These are phyloP conservation scores for Sebastolobus alascanus DNA, from an alignment of 2,797 vertebrate genomes.

Conservation along the genomic window DNA sequence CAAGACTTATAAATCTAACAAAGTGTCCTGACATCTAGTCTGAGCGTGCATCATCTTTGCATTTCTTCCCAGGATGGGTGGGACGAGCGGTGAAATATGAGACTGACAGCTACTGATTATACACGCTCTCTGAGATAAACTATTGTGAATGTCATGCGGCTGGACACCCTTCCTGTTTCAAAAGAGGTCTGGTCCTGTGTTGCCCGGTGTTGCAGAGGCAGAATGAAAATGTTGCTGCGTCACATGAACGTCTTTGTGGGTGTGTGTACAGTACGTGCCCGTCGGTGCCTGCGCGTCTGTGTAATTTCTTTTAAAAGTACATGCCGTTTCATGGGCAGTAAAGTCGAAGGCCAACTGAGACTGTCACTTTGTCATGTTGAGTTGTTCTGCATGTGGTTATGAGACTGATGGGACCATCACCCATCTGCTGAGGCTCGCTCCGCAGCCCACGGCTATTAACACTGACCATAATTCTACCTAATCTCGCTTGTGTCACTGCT, in stretches of 20 bases:
- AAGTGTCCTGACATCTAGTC: background rate
- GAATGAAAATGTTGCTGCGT: constrained; percentile 9
- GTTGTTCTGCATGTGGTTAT: constrained; percentile 31
- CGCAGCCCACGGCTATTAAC: constrained; percentile 59
- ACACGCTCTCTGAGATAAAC: background rate
- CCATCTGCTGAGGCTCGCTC: constrained; percentile 52
- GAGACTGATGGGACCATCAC: constrained; percentile 48
- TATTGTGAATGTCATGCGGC: background rate
- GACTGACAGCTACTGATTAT: background rate
- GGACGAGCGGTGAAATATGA: background rate
- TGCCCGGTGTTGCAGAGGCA: constrained; percentile 17
- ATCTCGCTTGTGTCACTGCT: constrained; percentile 74
- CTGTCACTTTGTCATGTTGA: background rate
- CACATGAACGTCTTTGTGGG: background rate
- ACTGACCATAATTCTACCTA: constrained; percentile 75
- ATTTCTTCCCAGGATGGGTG: background rate
- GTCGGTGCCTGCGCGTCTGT: background rate
- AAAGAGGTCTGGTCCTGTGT: background rate
- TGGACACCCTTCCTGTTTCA: background rate
- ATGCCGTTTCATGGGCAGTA: background rate
- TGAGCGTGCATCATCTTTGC: background rate
- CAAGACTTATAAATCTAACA: constrained; percentile 22
- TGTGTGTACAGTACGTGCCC: background rate
- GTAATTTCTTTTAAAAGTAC: constrained; percentile 4
- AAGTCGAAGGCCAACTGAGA: constrained; percentile 1